Conservation (phyloP, 2,888 invertebrate genomes). For the Tuberolachnus salignus region DNA sequence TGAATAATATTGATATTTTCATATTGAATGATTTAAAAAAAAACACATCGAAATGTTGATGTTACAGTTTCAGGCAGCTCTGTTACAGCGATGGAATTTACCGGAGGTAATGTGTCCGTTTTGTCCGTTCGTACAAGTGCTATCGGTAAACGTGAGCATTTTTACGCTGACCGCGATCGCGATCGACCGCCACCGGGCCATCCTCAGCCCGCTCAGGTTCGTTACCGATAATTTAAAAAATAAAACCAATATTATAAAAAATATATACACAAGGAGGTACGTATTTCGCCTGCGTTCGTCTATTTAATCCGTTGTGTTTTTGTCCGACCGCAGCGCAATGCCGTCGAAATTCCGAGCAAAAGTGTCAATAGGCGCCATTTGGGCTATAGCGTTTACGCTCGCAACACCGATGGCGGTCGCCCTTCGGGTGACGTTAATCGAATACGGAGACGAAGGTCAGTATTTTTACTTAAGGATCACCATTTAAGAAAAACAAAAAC, state of each 20-base stretch:
- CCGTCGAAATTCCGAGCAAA: constrained; percentile 77
- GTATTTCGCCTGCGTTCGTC: no score
- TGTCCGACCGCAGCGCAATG: constrained; percentile 67
- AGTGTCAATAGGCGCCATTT: constrained; percentile 75
- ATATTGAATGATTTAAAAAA: no score
- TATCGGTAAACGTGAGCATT: constrained; percentile 87
- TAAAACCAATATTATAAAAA: neutral
- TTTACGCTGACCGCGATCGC: constrained; percentile 87
- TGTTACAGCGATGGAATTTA: constrained; percentile 84
- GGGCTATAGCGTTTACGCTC: constrained; percentile 72
- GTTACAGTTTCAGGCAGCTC: constrained; percentile 80
- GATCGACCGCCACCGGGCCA: constrained; percentile 81
- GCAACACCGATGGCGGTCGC: constrained; percentile 75
- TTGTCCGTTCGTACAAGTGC: constrained; percentile 84
- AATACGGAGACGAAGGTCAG: constrained; percentile 59
- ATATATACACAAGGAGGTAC: no score
- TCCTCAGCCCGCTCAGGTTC: constrained; percentile 76
- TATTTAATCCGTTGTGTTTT: constrained; percentile 9
- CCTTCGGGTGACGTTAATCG: constrained; percentile 67
- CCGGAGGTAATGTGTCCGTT: constrained; percentile 87
- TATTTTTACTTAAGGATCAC: neutral
- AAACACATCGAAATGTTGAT: no score
- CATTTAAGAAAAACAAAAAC: no score
- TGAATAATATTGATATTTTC: no score
- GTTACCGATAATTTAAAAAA: constrained; percentile 57